A percentile compares a stretch with the other conserved stretches of the same genome.
Evolutionary conservation across 2,888 invertebrate genomes (phyloP).

Genomic region (Pycnomerus fuliginosus): DNA sequence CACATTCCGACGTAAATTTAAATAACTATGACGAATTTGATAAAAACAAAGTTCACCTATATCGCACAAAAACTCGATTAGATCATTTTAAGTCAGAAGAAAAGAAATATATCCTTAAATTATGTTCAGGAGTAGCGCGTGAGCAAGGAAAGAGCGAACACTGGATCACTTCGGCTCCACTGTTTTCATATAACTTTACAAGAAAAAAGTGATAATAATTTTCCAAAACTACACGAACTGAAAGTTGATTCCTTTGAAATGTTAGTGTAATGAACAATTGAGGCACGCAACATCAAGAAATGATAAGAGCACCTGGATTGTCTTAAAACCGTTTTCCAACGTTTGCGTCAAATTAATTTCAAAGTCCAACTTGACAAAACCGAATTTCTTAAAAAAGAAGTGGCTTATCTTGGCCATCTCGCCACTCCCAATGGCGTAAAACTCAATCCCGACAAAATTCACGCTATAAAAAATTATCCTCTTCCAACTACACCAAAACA

Average conservation of each 20-base stretch:
- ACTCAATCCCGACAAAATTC: constrained; percentile 16
- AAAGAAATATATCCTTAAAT: constrained; percentile 11
- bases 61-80: constrained; percentile 10
- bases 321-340: too few species aligned
- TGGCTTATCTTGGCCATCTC: constrained; percentile 18
- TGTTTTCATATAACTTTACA: too few species aligned
- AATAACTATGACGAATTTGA: constrained; percentile 1
- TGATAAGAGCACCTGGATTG: too few species aligned
- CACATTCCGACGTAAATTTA: neutral
- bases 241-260: too few species aligned
- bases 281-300: too few species aligned
- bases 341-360: constrained; percentile 14
- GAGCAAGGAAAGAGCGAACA: too few species aligned
- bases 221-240: too few species aligned
- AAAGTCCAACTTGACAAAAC: constrained; percentile 23
- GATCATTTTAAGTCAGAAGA: constrained; percentile 27
- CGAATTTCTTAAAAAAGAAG: constrained; percentile 18
- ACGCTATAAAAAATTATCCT: constrained; percentile 6
- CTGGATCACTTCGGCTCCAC: too few species aligned
- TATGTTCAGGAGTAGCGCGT: constrained; percentile 20
- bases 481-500: constrained; percentile 10
- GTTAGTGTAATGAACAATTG: too few species aligned
- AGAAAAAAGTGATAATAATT: too few species aligned
- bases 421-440: constrained; percentile 16
- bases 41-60: constrained; percentile 3